A percentile compares a stretch with the other conserved stretches of the same genome.
Evolutionary conservation across 2,888 invertebrate species (phyloP).

Genomic region (Cantharis rustica): DNA sequence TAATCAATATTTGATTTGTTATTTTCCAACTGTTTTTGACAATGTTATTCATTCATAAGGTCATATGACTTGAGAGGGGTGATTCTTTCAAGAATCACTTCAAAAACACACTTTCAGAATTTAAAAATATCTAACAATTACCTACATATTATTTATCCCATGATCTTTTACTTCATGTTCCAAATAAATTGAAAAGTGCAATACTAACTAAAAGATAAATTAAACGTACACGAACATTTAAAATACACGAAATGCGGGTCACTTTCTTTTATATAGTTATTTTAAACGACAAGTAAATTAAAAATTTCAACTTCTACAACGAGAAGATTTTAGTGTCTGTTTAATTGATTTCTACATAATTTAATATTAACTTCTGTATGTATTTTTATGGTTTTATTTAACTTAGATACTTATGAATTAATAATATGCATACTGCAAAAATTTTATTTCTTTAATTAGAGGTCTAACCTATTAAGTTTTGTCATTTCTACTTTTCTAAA

Average conservation of each 20-base stretch:
- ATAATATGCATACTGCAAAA: too few species aligned
- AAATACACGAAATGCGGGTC: neutral
- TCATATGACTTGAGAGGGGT: too few species aligned
- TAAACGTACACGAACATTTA: neutral
- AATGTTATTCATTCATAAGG: too few species aligned
- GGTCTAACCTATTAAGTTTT: neutral
- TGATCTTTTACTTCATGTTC: neutral
- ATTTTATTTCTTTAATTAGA: too few species aligned
- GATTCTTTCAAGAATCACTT: too few species aligned
- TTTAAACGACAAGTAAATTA: neutral
- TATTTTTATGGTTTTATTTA: neutral
- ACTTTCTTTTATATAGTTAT: slow-evolving; percentile 8
- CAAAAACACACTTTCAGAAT: neutral
- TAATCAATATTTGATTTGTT: too few species aligned
- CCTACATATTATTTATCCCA: neutral
- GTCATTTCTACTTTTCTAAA: neutral
- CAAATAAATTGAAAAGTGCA: neutral
- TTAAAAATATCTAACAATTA: neutral
- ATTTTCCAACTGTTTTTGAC: too few species aligned
- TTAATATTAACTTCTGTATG: neutral
- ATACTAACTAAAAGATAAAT: neutral
- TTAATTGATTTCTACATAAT: neutral
- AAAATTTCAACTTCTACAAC: neutral
- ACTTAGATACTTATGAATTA: too few species aligned
- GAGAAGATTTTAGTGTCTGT: neutral